Base-by-base conservation (phyloP, 2,113 vertebrate species). In the Galeopterus variegatus region DNA sequence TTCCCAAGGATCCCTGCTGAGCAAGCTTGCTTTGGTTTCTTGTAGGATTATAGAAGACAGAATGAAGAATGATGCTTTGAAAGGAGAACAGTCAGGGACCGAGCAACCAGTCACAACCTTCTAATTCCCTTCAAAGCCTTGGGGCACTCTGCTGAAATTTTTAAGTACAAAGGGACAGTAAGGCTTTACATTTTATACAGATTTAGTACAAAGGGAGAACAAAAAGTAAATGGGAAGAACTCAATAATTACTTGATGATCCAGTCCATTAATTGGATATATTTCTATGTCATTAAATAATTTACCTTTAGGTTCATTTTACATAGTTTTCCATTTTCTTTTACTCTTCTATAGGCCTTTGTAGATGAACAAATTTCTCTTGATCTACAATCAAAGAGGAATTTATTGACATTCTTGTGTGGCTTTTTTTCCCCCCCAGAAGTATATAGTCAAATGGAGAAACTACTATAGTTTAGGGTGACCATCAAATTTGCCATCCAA, bases 1-100 rank as follows among this genome's bases (percentile, higher is more conserved):
- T 96, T 95, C 88, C 82, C 72, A 82, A 95, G 85, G 90, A 98
- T 85, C 52, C 97, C 93, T 93, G 89, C 94, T 88, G 93, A 96
- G 94, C 36, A 91, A 85, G 85, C 82, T 88, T 96, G 85, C 73
- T 97, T 93, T 96, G 85, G 72, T 75, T 95, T 96, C 88, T 96
- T 85, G 86, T 17, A 95, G 62, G 65, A 95, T 93, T 93, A 52
- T 33, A 75, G 77, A 90, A 96, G 93, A 94, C 72, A 94, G 90
- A 94, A 96, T 95, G 72, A 97, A 95, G 85, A 70, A 96, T 94
- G 62, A 77, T 26, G 76, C 77, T 95, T 96, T 96, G 88, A 97
- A 93, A 94, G 84, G 76, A 70, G 84, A 97, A 96, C 65, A 96
- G 90, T 92, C 86, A 95, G 90, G 65, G 83, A 87, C 67, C 36